Evolutionary conservation across 2,113 vertebrate genomes (phyloP).

Genomic region (Antechinus flavipes): DNA sequence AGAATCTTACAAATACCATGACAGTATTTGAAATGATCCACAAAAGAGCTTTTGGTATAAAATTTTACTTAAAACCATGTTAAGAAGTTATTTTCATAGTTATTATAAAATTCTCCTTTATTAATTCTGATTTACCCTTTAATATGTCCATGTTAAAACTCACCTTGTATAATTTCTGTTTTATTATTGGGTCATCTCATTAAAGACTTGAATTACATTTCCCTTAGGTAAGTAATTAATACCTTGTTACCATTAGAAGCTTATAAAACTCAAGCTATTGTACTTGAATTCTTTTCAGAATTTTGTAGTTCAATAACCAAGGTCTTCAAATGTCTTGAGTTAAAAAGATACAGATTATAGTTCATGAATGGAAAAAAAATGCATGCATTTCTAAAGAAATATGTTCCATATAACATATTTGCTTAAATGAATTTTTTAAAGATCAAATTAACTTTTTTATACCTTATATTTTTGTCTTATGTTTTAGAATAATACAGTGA

Average conservation of each 20-base stretch:
- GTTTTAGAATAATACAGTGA: not conserved
- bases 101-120: not conserved
- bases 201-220: not conserved
- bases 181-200: slow-evolving; percentile 6
- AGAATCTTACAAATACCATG: not conserved
- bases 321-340: not conserved
- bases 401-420: slow-evolving; percentile 13
- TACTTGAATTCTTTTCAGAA: slow-evolving; percentile 4
- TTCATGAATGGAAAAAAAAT: not conserved
- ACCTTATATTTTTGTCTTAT: not conserved
- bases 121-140: not conserved
- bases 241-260: not conserved
- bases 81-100: not conserved
- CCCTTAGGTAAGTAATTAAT: not conserved
- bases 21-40: not conserved
- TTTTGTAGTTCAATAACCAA: not conserved
- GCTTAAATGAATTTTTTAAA: not conserved
- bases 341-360: not conserved
- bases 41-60: not conserved
- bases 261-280: slow-evolving; percentile 30
- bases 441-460: slow-evolving; percentile 15
- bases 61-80: not conserved
- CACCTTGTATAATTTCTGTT: slow-evolving; percentile 14
- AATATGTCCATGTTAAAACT: slow-evolving; percentile 5
- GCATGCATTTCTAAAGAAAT: not conserved